Base-by-base conservation (phyloP, 1,140 invertebrate species). In the Cydia splendana region DNA sequence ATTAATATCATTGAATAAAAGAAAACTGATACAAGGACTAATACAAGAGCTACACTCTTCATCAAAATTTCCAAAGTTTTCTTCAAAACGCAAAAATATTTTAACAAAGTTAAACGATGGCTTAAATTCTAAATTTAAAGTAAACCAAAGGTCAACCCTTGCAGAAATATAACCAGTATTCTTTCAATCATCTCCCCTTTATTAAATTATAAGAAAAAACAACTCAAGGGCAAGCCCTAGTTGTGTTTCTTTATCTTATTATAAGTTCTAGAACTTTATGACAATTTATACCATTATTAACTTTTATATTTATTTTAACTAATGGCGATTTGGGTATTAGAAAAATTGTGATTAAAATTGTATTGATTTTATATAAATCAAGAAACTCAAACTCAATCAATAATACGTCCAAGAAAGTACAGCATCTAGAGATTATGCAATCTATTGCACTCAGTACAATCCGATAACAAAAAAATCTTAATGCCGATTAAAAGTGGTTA, bases 91-190 rank as follows among this genome's bases (percentile, higher is more conserved):
- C 9, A 75, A 78, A 78, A 78, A 75, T 78, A 75, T 69, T 42
- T 42, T n/a, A 28, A 34, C 48, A 76, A n/a, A 18, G 34, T 30
- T 30, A 71, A 74, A 74, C 28, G 30, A 73, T 28, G 18, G 13
- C 30, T 12, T 28, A 78, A 84, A 78, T 84, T 81, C 62, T 71
- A 80, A 84, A 88, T 87, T 84, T 82, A 87, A 88, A 84, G 81
- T 88, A 90, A 89, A 88, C 86, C 69, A 78, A 81, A 81, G 79
- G 78, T 78, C 84, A 89, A 86, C 87, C 88, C 84, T 91, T 89
- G 86, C 81, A 80, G 81, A 84, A 86, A 85, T 84, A 81, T 79
- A 83, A 83, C 75, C 42, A 88, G 90, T 91, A 90, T 86, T 91
- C 85, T 92, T 91, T 92, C 84, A 85, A 92, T 91, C 89, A 89